phyloP scores from a whole-genome alignment of 2,113 vertebrate genomes.

The Oncorhynchus masou region DNA sequence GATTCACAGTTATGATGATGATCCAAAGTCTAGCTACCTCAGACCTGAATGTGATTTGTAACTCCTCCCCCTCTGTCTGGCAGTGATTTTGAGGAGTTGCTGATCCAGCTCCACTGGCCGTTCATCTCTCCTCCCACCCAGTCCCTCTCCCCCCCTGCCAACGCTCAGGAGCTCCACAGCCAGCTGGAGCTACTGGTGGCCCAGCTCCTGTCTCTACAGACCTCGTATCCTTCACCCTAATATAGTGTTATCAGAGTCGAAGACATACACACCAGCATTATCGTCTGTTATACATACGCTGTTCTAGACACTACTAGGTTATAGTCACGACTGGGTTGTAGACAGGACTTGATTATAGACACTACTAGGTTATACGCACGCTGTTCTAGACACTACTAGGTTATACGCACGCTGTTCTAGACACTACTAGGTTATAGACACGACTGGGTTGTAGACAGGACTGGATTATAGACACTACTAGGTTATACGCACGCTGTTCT shows the following conservation, averaged over 20 bases:
- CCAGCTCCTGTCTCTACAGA: constrained; percentile 92
- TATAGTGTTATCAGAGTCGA: background rate
- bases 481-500: too few species aligned
- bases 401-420: too few species aligned
- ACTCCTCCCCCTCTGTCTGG: background rate
- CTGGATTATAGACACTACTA: too few species aligned
- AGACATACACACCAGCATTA: background rate
- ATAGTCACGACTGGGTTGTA: too few species aligned
- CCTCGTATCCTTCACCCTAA: constrained; percentile 86
- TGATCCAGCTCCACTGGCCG: constrained; percentile 88
- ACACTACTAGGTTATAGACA: too few species aligned
- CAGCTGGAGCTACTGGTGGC: constrained; percentile 85
- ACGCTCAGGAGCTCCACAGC: constrained; percentile 69
- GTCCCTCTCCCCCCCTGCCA: constrained; percentile 67
- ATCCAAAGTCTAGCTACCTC: background rate
- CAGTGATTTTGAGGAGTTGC: constrained; percentile 90
- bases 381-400: too few species aligned
- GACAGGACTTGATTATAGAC: too few species aligned
- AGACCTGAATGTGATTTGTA: background rate
- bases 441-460: too few species aligned
- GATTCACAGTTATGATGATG: too few species aligned
- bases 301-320: background rate
- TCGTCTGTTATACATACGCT: background rate
- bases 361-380: too few species aligned
- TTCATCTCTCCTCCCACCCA: constrained; percentile 80